Percentiles rank a stretch among this genome's conserved stretches.
These are phyloP conservation scores for Drosophila pseudoananassae DNA, from an alignment of 1,140 invertebrate genomes.

Conservation along the genomic window DNA sequence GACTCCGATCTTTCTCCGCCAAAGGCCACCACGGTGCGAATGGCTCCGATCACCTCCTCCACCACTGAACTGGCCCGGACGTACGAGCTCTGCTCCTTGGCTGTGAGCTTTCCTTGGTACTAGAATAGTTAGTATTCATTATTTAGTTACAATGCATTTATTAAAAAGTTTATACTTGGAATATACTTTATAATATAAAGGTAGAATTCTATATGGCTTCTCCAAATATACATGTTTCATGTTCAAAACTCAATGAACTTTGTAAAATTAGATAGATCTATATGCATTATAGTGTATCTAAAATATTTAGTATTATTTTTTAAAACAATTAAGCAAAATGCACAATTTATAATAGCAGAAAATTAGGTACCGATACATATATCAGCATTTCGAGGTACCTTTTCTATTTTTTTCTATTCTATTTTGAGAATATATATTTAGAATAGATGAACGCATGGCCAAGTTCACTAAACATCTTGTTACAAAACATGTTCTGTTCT, in stretches of 20 bases:
- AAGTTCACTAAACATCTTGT: conserved; percentile 26
- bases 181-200: background rate
- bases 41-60: conserved; percentile 90
- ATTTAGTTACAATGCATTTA: no score
- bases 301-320: background rate
- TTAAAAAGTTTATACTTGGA: conserved; percentile 18
- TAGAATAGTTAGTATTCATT: conserved; percentile 46
- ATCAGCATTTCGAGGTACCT: background rate
- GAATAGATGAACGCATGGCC: conserved; percentile 10
- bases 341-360: background rate
- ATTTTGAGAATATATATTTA: conserved; percentile 23
- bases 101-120: conserved; percentile 90
- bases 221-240: no score
- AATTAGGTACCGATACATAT: background rate
- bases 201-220: no score
- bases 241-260: no score
- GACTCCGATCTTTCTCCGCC: conserved; percentile 91
- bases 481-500: background rate
- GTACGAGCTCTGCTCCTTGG: conserved; percentile 89
- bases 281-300: no score
- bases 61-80: conserved; percentile 90
- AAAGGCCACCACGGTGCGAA: conserved; percentile 92
- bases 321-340: no score
- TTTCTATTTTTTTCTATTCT: conserved; percentile 16
- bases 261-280: no score